These are phyloP conservation scores for Zenarchopterus dispar DNA, from an alignment of 2,797 vertebrate genomes.

Conservation along the genomic window DNA sequence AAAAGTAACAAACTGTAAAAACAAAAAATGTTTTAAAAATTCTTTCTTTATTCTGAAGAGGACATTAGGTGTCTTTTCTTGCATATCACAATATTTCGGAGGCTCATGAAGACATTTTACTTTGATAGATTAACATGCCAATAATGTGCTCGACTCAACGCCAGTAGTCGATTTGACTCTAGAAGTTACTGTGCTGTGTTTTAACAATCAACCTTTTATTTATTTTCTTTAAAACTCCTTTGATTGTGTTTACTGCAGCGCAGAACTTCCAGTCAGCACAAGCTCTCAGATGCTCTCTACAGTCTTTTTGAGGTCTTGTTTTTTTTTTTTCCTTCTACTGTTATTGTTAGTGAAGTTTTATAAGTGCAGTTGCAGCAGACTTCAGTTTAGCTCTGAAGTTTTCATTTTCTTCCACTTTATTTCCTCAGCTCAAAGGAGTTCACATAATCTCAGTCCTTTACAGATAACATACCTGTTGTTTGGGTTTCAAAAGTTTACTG, in stretches of 20 bases:
- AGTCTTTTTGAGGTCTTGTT: not conserved
- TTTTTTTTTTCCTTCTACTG: not conserved
- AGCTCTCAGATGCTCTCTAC: not conserved
- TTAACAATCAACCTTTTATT: too few relatives aligned
- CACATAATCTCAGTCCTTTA: too few relatives aligned
- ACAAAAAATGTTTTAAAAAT: too few relatives aligned
- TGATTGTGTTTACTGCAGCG: conserved; percentile 29
- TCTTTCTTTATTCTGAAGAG: too few relatives aligned
- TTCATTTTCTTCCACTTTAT: too few relatives aligned
- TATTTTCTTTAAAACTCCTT: not conserved
- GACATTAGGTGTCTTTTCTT: not conserved
- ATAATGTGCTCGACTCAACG: not conserved
- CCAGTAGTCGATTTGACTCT: not conserved
- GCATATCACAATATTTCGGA: not conserved
- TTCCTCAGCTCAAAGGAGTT: too few relatives aligned
- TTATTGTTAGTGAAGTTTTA: not conserved
- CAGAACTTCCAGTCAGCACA: conserved; percentile 12
- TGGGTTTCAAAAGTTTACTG: too few relatives aligned
- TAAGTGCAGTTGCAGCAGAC: not conserved
- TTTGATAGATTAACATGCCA: not conserved
- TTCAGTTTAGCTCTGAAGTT: too few relatives aligned
- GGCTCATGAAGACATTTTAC: not conserved
- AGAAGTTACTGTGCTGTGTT: too few relatives aligned
- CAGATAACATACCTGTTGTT: too few relatives aligned
- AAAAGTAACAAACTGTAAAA: too few relatives aligned